phyloP scores from a whole-genome alignment of 2,888 invertebrate species.

The Mimas tiliae region DNA sequence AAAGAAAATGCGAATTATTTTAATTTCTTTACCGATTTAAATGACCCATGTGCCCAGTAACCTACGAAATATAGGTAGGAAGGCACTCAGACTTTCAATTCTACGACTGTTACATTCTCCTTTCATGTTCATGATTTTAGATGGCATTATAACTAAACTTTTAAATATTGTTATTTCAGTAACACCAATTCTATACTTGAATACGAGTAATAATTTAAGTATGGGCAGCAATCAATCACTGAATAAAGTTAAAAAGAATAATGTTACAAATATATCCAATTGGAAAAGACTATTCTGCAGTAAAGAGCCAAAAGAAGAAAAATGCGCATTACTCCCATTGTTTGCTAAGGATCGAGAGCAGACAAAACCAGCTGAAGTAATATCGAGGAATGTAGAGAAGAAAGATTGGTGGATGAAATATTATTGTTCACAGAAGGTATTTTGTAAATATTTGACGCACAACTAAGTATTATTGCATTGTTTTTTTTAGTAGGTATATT shows the following conservation, averaged over 20 bases:
- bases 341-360: conserved; percentile 43
- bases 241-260: background rate
- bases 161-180: background rate
- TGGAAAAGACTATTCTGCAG: conserved; percentile 54
- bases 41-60: no score
- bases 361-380: conserved; percentile 36
- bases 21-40: no score
- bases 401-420: conserved; percentile 72
- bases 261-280: conserved; percentile 39
- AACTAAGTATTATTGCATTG: background rate
- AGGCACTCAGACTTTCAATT: no score
- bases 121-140: background rate
- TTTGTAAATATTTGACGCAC: background rate
- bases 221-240: background rate
- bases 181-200: background rate
- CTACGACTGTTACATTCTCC: no score
- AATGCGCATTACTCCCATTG: conserved; percentile 60
- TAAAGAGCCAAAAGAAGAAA: conserved; percentile 55
- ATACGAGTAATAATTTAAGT: background rate
- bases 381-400: conserved; percentile 32
- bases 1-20: no score
- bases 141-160: background rate
- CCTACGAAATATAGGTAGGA: no score
- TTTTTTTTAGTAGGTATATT: no score
- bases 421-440: conserved; percentile 52